Evolutionary conservation across 2,797 vertebrate genomes (phyloP).

Genomic region (Tragelaphus oryx): DNA sequence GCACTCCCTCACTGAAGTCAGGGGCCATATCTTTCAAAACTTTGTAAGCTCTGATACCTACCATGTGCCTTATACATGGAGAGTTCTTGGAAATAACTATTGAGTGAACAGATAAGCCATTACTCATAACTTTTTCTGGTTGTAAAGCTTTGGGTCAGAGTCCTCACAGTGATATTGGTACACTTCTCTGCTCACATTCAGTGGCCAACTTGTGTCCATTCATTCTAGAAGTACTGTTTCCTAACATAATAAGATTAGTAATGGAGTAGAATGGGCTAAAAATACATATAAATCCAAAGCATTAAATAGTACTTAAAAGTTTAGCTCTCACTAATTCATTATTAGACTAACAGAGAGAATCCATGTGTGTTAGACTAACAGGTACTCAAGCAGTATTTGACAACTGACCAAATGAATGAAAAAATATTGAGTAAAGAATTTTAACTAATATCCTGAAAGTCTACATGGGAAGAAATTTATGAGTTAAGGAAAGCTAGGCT

Average conservation of each 20-base stretch:
- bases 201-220: not conserved
- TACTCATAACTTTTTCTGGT: not conserved
- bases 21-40: not conserved
- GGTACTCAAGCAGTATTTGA: not conserved
- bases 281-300: not conserved
- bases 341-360: not conserved
- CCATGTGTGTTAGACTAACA: not conserved
- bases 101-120: not conserved
- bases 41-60: not conserved
- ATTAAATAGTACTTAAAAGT: not conserved
- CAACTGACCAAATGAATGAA: not conserved
- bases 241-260: constrained; percentile 32
- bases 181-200: not conserved
- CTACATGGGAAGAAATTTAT: not conserved
- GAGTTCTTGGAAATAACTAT: not conserved
- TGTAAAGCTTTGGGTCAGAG: not conserved
- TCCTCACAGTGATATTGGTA: not conserved
- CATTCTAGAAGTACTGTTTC: not conserved
- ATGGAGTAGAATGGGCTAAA: not conserved
- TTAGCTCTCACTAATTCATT: not conserved
- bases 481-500: not conserved
- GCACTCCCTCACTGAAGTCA: not conserved
- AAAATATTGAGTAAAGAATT: constrained; percentile 8
- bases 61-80: not conserved
- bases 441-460: constrained; percentile 25